Evolutionary conservation across 2,113 vertebrate species (phyloP), one percentile per base, ranked within the genome.

Genomic region (Cryptomyrus ogoouensis): DNA sequence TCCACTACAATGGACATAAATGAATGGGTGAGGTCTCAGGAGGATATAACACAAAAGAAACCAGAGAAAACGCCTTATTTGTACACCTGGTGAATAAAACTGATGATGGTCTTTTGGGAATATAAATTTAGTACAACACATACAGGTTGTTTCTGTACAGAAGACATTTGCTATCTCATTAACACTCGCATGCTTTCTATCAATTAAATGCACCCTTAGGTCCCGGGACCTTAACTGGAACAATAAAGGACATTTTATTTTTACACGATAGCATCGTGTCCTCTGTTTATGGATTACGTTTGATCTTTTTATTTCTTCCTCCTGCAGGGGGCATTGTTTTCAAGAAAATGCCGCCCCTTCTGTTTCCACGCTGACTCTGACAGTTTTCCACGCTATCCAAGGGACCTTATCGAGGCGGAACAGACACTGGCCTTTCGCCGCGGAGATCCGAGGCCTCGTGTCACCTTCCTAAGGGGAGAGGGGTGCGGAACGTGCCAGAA

Each of bases 401-500:
- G 89, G 17, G 39, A 19, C 50, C 89, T 89, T 84, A 89, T 89
- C 89, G 83, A 62, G 83, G 89, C 15, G 52, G 52, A 84, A 44
- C 89, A 89, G 89, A 83, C 50, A 31, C 77, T 44, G 35, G 39
- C 89, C 42, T 89, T 83, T 89, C 49, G 42, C 89, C 12, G 89
- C 89, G 52, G 49, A 89, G 74, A 83, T 52, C 50, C 19, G 39
- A 50, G 17, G 74, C 77, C 83, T 89, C 44, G 50, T 84, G 49
- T 44, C 15, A 9, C 19, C 19, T 3, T 35, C 27, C n/a, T 74
- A 35, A 24, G 56, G 35, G 17, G 39, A 31, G 53, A 17, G 31
- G 19, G 8, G 56, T n/a, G 42, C 8, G n/a, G 83, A 17, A 39
- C 56, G 17, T 83, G 62, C 24, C 62, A 3, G 62, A 74, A 35